phyloP scores from a whole-genome alignment of 2,113 vertebrate genomes.

The Anhinga rufa region DNA sequence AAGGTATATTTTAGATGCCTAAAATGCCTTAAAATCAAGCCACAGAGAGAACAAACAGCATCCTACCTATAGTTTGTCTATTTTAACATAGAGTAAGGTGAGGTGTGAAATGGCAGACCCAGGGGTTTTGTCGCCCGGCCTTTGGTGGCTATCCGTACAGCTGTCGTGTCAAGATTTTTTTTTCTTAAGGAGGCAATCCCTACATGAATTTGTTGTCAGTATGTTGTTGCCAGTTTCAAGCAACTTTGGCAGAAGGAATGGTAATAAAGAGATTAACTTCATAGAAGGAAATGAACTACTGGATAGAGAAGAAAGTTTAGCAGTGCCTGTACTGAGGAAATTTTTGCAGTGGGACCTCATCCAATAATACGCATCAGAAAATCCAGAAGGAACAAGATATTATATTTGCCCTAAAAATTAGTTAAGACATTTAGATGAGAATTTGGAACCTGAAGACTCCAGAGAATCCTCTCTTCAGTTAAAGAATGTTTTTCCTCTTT shows the following conservation, averaged over 20 bases:
- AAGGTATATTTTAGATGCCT: background rate
- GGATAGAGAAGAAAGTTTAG: background rate
- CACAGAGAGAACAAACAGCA: background rate
- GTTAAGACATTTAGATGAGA: background rate
- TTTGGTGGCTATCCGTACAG: background rate
- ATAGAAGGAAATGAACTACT: background rate
- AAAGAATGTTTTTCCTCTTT: background rate
- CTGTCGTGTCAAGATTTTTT: background rate
- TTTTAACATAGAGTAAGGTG: background rate
- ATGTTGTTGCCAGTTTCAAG: background rate
- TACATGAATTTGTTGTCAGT: background rate
- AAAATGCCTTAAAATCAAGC: background rate
- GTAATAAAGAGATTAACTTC: background rate
- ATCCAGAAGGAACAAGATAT: background rate
- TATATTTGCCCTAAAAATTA: background rate
- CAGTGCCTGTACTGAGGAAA: background rate
- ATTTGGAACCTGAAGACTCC: background rate
- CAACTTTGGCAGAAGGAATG: background rate
- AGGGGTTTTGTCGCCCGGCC: background rate
- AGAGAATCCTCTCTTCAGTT: background rate
- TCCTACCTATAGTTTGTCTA: background rate
- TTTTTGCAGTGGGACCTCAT: background rate
- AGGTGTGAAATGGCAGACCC: background rate
- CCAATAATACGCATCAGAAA: background rate
- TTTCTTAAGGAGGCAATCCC: background rate